Evolutionary conservation across 2,888 invertebrate species (phyloP).

Genomic region (Tanytarsus gracilentus): DNA sequence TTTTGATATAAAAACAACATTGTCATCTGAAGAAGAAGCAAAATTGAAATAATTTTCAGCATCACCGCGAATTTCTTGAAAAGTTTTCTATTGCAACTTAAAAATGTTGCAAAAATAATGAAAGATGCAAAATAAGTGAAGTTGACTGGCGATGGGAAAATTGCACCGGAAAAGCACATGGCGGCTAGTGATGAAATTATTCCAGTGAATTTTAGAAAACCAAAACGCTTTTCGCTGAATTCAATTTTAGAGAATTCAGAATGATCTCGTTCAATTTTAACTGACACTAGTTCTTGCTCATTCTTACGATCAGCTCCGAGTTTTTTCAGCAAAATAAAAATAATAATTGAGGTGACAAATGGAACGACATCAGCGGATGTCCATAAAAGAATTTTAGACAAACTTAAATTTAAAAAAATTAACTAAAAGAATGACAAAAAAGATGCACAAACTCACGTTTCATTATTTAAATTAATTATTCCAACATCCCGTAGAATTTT

Average conservation of each 20-base stretch:
- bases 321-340: slow-evolving; percentile 8
- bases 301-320: background rate
- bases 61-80: slow-evolving; percentile 59
- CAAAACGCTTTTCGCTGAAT: background rate
- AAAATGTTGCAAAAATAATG: slow-evolving; percentile 68
- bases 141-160: slow-evolving; percentile 66
- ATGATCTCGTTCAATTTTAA: background rate
- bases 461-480: too few relatives aligned
- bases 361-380: too few relatives aligned
- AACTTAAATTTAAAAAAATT: too few relatives aligned
- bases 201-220: background rate
- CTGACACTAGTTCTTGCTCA: background rate
- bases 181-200: background rate
- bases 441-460: too few relatives aligned
- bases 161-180: slow-evolving; percentile 50
- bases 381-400: too few relatives aligned
- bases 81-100: slow-evolving; percentile 64
- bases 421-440: too few relatives aligned
- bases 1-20: slow-evolving; percentile 67
- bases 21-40: slow-evolving; percentile 60
- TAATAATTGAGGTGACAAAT: too few relatives aligned
- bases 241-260: background rate
- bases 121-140: slow-evolving; percentile 73
- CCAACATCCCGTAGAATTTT: too few relatives aligned
- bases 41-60: slow-evolving; percentile 53